Evolutionary conservation across 2,113 vertebrate genomes (phyloP).

Genomic region (Nestor notabilis): DNA sequence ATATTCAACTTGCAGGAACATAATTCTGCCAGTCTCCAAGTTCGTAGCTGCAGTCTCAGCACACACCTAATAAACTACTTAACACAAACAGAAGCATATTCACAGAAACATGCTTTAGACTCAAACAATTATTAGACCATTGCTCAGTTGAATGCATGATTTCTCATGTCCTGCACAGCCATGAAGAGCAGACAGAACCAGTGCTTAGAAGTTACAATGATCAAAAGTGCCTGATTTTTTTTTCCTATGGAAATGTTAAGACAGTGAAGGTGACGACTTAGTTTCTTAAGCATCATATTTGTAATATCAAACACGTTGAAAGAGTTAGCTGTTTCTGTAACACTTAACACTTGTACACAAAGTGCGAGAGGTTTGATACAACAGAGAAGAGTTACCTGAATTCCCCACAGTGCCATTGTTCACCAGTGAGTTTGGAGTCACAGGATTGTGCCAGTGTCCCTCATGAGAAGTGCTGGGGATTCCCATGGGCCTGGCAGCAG

Average conservation of each 20-base stretch:
- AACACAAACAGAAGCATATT: neutral
- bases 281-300: neutral
- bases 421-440: constrained; percentile 89
- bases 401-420: constrained; percentile 92
- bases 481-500: constrained; percentile 86
- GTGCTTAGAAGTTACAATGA: neutral
- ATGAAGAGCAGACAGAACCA: neutral
- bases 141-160: constrained; percentile 61
- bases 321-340: constrained; percentile 50
- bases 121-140: neutral
- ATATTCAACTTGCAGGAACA: neutral
- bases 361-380: constrained; percentile 43
- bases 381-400: constrained; percentile 85
- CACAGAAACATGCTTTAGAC: neutral
- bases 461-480: constrained; percentile 84
- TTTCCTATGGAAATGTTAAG: neutral
- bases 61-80: neutral
- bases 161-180: constrained; percentile 26
- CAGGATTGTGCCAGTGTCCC: constrained; percentile 92
- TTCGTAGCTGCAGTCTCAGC: neutral
- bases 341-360: constrained; percentile 44
- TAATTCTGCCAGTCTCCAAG: neutral
- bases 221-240: neutral
- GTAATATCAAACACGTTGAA: neutral
- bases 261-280: neutral